Base-by-base conservation (phyloP, 2,797 vertebrate species). In the Strix occidentalis region DNA sequence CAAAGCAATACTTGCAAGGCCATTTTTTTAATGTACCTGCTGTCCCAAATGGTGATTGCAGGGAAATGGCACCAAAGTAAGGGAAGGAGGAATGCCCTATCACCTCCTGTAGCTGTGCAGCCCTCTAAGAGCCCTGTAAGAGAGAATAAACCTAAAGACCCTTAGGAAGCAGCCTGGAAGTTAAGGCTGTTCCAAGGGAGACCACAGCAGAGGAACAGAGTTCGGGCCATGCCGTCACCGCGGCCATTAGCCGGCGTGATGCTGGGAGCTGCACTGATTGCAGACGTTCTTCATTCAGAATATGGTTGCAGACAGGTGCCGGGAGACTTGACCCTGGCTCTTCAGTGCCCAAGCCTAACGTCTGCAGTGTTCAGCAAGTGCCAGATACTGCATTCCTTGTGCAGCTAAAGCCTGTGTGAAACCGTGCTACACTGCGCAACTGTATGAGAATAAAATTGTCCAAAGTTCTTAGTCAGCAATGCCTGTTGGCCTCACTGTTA, bases 61-160 rank as follows among this genome's bases (percentile, higher is more conserved):
- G 76, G 57, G 71, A 85, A 80, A 70, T 19, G 3, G 64, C 57
- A 88, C 53, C 37, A 13, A 85, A 53, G 11, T 4, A 82, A 70
- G 25, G 64, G 82, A 81, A 65, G 60, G 28, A 66, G 7, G 37
- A 90, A 50, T 65, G 84, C 28, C 41, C 33, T 28, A 4, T 61
- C 46, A 12, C 24, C 12, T 72, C n/a, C 56, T 57, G 3, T 2
- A 83, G 33, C 43, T 91, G 13, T 51, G 43, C 58, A 85, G 84
- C 66, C 54, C 54, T 58, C 0, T 16, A 69, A 69, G 31, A 71
- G 61, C 48, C 37, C 45, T 2, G 0, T 1, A 25, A 39, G 21
- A 80, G 12, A 63, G 7, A 23, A 9, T 4, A 68, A 81, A 39
- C 21, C n/a, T 33, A 13, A 63, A 79, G 56, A 29, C 13, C 19